A percentile compares a stretch with the other conserved stretches of the same genome.
phyloP scores from a whole-genome alignment of 1,140 invertebrate species.

The Polypedilum pembai region DNA sequence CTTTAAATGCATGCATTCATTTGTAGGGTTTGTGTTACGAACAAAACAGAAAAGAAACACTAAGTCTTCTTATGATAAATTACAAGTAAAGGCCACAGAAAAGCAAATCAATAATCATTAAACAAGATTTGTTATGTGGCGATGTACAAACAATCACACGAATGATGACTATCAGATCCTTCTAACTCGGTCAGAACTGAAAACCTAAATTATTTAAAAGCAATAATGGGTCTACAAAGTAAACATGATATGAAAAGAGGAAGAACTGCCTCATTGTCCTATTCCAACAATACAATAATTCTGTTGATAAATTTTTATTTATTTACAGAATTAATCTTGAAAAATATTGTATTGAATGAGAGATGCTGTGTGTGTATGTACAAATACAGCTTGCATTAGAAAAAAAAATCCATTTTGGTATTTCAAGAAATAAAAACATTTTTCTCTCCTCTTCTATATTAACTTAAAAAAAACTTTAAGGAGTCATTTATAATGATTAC shows the following conservation, averaged over 20 bases:
- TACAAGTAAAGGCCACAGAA: slow-evolving; percentile 19
- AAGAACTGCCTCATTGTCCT: neutral
- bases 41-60: neutral
- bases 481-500: slow-evolving; percentile 13
- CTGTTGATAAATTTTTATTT: neutral
- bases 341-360: neutral
- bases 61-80: slow-evolving; percentile 14
- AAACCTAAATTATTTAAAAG: slow-evolving; percentile 13
- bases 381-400: slow-evolving; percentile 8
- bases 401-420: neutral
- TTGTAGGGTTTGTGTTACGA: neutral
- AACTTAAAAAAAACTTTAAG: slow-evolving; percentile 19
- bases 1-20: neutral
- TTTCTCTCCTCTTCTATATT: neutral
- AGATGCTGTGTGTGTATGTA: neutral
- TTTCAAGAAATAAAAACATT: slow-evolving; percentile 8
- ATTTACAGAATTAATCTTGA: slow-evolving; percentile 19
- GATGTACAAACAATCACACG: neutral
- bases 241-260: neutral
- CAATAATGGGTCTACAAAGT: slow-evolving; percentile 9
- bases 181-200: neutral
- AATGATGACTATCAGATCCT: neutral
- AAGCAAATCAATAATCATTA: slow-evolving; percentile 28
- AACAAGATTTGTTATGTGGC: slow-evolving; percentile 24
- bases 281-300: neutral